Evolutionary conservation across 2,113 vertebrate genomes (phyloP).

Genomic region (Carollia perspicillata): DNA sequence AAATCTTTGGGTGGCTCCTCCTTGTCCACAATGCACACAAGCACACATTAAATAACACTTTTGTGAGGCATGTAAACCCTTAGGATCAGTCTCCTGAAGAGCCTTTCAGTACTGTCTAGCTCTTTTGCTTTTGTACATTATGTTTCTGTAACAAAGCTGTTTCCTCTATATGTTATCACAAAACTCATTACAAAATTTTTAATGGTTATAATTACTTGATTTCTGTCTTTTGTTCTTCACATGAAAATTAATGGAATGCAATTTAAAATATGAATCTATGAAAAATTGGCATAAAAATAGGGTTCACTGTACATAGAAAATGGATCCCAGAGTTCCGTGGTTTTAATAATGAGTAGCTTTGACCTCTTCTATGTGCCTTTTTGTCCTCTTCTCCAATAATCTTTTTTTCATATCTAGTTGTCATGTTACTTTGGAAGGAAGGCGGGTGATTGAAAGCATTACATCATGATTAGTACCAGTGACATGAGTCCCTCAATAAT

Average conservation of each 20-base stretch:
- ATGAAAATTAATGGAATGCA: not conserved
- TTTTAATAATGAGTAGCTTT: not conserved
- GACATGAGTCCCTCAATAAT: constrained; percentile 17
- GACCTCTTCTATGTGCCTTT: not conserved
- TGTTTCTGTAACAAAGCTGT: not conserved
- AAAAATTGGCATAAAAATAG: not conserved
- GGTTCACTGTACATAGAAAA: not conserved
- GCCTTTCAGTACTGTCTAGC: not conserved
- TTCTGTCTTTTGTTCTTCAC: not conserved
- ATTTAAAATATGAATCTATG: not conserved
- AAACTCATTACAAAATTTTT: not conserved
- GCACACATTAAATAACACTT: not conserved
- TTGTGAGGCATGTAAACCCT: not conserved
- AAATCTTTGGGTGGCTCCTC: not conserved
- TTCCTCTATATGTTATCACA: not conserved
- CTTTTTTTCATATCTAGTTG: not conserved
- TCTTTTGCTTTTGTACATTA: not conserved
- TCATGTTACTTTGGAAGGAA: not conserved
- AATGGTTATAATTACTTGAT: not conserved
- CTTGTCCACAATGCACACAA: not conserved
- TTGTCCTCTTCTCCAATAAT: not conserved
- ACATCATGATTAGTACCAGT: constrained; percentile 16
- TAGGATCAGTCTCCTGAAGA: not conserved
- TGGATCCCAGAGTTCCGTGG: not conserved
- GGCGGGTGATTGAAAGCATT: constrained; percentile 60